Percentiles rank a stretch among this genome's conserved stretches.
Evolutionary conservation across 2,888 invertebrate species (phyloP).

Genomic region (Trichacis sp.): DNA sequence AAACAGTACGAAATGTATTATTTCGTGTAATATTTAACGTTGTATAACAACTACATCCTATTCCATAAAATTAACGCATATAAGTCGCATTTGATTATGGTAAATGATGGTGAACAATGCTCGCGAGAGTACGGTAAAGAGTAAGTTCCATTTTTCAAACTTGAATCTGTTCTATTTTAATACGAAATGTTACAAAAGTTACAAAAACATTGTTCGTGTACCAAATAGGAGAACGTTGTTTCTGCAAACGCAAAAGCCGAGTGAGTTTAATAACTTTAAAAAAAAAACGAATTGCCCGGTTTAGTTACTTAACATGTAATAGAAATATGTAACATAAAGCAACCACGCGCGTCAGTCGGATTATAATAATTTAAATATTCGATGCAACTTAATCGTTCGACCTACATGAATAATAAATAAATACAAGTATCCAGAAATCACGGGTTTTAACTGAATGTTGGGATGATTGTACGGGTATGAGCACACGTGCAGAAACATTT

Average conservation of each 20-base stretch:
- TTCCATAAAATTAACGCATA: not conserved
- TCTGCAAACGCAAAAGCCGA: not conserved
- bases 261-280: too few species aligned
- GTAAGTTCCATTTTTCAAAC: not conserved
- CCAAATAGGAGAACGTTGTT: not conserved
- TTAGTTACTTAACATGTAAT: not conserved
- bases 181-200: not conserved
- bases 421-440: constrained; percentile 31
- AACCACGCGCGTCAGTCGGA: not conserved
- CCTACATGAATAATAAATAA: constrained; percentile 38
- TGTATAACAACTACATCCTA: constrained; percentile 4
- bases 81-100: not conserved
- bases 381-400: constrained; percentile 7
- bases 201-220: not conserved
- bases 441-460: constrained; percentile 13
- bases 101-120: not conserved
- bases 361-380: constrained; percentile 4
- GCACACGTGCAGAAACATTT: too few species aligned
- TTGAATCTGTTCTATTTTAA: too few species aligned
- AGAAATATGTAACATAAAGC: not conserved
- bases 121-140: not conserved
- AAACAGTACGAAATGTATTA: constrained; percentile 2
- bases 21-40: constrained; percentile 4
- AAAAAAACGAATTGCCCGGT: too few species aligned
- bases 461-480: too few species aligned